Evolutionary conservation across 2,113 vertebrate species (phyloP).

Genomic region (Aythya baeri): DNA sequence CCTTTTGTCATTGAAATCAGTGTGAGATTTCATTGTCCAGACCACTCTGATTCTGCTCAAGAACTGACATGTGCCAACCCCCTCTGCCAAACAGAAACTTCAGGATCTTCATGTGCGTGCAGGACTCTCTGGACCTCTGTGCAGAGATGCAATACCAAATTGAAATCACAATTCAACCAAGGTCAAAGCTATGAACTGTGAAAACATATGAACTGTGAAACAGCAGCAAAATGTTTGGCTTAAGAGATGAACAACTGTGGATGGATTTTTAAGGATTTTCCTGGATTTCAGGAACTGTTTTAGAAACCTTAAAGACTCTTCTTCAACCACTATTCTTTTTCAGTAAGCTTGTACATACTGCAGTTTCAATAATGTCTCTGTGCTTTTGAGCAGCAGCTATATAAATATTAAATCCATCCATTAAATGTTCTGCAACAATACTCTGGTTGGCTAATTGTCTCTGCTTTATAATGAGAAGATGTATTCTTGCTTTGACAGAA

Average conservation of each 20-base stretch:
- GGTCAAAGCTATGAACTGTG: not conserved
- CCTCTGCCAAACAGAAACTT: not conserved
- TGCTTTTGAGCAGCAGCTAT: not conserved
- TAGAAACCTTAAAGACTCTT: not conserved
- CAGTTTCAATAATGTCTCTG: not conserved
- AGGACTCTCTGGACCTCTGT: not conserved
- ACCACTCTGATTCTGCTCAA: not conserved
- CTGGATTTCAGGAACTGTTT: not conserved
- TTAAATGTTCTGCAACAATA: not conserved
- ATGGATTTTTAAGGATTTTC: not conserved
- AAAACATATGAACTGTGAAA: not conserved
- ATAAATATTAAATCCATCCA: not conserved
- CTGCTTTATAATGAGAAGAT: not conserved
- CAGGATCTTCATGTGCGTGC: rapidly evolving
- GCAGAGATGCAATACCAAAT: not conserved
- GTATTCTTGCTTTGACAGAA: not conserved
- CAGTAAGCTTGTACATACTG: not conserved
- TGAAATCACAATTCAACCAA: not conserved
- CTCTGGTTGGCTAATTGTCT: not conserved
- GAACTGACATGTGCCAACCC: not conserved
- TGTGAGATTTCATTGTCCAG: not conserved
- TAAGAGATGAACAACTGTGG: not conserved
- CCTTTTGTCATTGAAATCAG: not conserved
- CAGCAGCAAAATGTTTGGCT: not conserved
- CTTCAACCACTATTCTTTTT: not conserved